Conservation (phyloP, 2,797 vertebrate genomes). For the Melanotaenia boesemani region DNA sequence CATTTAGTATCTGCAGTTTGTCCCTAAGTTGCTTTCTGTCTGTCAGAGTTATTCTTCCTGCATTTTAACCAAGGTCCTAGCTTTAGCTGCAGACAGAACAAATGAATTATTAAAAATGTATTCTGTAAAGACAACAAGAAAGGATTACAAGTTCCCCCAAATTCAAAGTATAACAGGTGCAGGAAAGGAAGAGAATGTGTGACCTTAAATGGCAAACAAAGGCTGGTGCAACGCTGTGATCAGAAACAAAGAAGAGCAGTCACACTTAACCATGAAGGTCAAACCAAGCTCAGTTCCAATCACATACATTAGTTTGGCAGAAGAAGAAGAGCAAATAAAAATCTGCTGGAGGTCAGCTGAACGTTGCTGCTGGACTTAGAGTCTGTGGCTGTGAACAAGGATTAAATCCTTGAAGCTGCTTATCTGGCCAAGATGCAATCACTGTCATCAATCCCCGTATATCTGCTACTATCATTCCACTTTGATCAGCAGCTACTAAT, state of each 20-base stretch:
- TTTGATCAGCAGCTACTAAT: slow-evolving; percentile 16
- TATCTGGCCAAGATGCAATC: slow-evolving; percentile 31
- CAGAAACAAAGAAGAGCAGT: slow-evolving; percentile 26
- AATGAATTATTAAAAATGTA: slow-evolving; percentile 34
- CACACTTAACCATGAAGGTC: not conserved
- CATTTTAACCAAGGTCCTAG: slow-evolving; percentile 9
- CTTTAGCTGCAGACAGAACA: slow-evolving; percentile 14
- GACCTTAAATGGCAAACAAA: slow-evolving; percentile 3
- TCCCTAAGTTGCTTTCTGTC: slow-evolving; percentile 34
- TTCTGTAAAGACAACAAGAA: not conserved
- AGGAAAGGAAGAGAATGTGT: not conserved
- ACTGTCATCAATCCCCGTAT: not conserved
- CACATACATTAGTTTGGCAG: slow-evolving; percentile 21
- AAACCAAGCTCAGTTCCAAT: slow-evolving; percentile 29
- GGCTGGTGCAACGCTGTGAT: slow-evolving; percentile 24
- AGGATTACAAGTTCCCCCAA: no score
- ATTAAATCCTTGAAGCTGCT: slow-evolving; percentile 34
- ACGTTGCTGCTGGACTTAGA: slow-evolving; percentile 17
- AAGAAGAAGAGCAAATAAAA: slow-evolving; percentile 20
- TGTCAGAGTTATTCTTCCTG: slow-evolving; percentile 28
- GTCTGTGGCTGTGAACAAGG: slow-evolving; percentile 28
- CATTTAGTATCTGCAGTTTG: slow-evolving; percentile 19
- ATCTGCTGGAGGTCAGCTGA: slow-evolving; percentile 40
- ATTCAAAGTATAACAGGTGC: not conserved
- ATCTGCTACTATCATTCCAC: slow-evolving; percentile 7